Percentiles rank a stretch among this genome's conserved stretches.
Evolutionary conservation across 1,140 invertebrate species (phyloP).

Genomic region (Vollenhovia emeryi): DNA sequence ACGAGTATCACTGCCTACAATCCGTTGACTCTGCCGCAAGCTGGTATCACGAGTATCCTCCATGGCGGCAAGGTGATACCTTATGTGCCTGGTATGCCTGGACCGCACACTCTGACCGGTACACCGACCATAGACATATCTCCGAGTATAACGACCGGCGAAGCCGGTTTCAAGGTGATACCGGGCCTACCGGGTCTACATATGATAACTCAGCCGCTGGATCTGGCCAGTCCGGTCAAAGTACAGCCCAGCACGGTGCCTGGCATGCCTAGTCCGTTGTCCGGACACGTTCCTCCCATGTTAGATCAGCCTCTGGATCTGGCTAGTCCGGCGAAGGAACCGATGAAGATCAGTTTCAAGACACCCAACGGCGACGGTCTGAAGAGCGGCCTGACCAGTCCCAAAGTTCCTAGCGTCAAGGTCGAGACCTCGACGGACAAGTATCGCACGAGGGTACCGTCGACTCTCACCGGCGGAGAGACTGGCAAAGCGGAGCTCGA

Average conservation of each 20-base stretch:
- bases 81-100: conserved; percentile 94
- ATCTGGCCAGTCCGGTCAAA: conserved; percentile 80
- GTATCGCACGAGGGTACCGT: conserved; percentile 40
- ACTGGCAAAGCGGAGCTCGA: conserved; percentile 63
- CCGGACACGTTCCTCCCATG: conserved; percentile 41
- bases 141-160: conserved; percentile 66
- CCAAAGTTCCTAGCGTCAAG: conserved; percentile 72
- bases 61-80: conserved; percentile 91
- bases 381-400: conserved; percentile 62
- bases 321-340: conserved; percentile 77
- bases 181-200: conserved; percentile 77
- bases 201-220: conserved; percentile 78
- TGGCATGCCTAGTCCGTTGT: conserved; percentile 61
- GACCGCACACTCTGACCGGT: conserved; percentile 88
- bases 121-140: conserved; percentile 83
- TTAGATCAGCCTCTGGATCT: conserved; percentile 75
- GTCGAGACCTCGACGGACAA: conserved; percentile 64
- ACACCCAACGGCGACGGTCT: conserved; percentile 57
- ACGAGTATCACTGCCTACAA: conserved; percentile 89
- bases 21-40: conserved; percentile 87
- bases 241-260: conserved; percentile 61
- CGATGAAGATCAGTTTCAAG: conserved; percentile 68
- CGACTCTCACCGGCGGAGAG: conserved; percentile 44
- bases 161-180: conserved; percentile 78
- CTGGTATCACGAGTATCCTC: conserved; percentile 79